Percentiles rank a stretch among this genome's conserved stretches.
Conservation (phyloP, 2,888 invertebrate species). For the Luffia ferchaultella region DNA sequence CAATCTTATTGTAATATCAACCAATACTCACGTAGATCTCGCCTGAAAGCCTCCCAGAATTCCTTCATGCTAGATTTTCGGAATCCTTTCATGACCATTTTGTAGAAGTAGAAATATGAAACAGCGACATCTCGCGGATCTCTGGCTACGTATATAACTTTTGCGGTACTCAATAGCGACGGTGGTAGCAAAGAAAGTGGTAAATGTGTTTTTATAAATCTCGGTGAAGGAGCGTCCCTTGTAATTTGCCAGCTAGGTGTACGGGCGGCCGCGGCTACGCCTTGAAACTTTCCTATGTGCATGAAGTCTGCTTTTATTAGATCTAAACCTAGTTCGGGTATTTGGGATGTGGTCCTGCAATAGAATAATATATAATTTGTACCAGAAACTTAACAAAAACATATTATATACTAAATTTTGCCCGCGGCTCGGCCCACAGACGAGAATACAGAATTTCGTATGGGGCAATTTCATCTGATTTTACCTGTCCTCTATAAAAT, state of each 20-base stretch:
- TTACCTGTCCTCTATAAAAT: too few species aligned
- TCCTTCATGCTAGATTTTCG: constrained; percentile 59
- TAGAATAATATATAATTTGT: too few species aligned
- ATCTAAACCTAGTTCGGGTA: constrained; percentile 45
- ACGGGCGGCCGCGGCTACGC: constrained; percentile 34
- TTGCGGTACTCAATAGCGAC: constrained; percentile 47
- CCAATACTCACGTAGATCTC: constrained; percentile 61
- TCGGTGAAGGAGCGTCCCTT: constrained; percentile 46
- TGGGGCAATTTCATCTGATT: too few species aligned
- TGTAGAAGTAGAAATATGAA: constrained; percentile 74
- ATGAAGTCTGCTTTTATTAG: constrained; percentile 47
- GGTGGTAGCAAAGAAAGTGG: constrained; percentile 69
- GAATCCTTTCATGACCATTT: constrained; percentile 55
- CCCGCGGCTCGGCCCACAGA: too few species aligned
- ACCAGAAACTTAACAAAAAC: neutral
- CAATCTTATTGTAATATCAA: too few species aligned
- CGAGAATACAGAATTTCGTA: neutral
- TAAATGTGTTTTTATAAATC: constrained; percentile 72
- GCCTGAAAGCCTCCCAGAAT: constrained; percentile 69
- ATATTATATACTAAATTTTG: too few species aligned
- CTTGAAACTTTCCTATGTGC: constrained; percentile 49
- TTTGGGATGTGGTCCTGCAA: constrained; percentile 35
- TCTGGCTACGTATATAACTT: constrained; percentile 73
- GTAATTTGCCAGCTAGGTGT: constrained; percentile 40
- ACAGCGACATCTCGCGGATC: constrained; percentile 77